A percentile compares a stretch with the other conserved stretches of the same genome.
phyloP scores from a whole-genome alignment of 2,888 invertebrate genomes.

The Diaprepes abbreviatus region DNA sequence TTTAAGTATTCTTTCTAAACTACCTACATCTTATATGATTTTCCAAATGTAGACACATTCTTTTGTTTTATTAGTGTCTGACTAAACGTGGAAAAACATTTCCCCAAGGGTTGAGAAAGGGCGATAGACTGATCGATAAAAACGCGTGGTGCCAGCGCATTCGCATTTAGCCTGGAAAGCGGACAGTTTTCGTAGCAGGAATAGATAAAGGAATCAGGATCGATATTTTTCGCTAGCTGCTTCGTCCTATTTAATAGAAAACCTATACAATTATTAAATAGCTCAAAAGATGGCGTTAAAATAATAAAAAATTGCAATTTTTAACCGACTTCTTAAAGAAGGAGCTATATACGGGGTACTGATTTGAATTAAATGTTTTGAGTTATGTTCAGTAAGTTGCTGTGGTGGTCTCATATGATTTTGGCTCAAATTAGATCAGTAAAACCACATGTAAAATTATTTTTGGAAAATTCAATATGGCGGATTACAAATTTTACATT shows the following conservation, averaged over 20 bases:
- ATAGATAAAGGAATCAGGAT: not conserved
- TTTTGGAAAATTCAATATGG: no score
- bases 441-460: no score
- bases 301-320: no score
- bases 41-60: not conserved
- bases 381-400: no score
- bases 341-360: no score
- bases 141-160: conserved; percentile 7
- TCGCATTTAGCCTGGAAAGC: not conserved
- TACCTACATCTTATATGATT: conserved; percentile 5
- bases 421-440: no score
- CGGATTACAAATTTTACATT: no score
- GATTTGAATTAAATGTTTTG: no score
- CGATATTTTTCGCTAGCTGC: not conserved
- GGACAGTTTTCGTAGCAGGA: conserved; percentile 3
- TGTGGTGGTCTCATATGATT: no score
- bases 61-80: conserved; percentile 4
- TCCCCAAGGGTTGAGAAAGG: conserved; percentile 9
- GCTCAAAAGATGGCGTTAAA: not conserved
- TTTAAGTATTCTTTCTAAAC: not conserved
- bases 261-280: not conserved
- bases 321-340: no score
- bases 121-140: conserved; percentile 15
- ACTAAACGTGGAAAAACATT: conserved; percentile 27
- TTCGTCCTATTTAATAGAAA: not conserved